Conservation (phyloP, 23 tunicate genomes). For the Styela clava region DNA sequence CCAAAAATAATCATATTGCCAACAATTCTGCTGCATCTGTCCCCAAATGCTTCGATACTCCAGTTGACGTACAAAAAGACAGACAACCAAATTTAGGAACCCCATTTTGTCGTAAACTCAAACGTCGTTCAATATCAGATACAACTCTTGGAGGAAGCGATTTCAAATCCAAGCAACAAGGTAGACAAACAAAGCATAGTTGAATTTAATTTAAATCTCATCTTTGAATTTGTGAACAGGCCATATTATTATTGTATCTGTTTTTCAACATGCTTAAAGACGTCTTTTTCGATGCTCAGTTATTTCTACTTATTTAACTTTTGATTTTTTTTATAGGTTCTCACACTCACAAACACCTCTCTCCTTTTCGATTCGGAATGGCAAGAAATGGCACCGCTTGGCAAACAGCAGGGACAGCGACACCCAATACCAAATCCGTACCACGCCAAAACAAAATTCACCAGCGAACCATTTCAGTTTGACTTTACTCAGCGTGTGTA, state of each 20-base stretch:
- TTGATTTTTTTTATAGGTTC: too few species aligned
- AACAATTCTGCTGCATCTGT: not conserved
- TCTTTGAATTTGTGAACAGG: too few species aligned
- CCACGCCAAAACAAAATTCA: not conserved
- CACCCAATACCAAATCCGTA: not conserved
- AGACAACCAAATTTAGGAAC: not conserved
- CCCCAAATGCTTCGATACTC: not conserved
- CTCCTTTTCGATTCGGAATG: not conserved
- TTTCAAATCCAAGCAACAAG: not conserved
- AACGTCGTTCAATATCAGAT: not conserved
- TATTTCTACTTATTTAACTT: too few species aligned
- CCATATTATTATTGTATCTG: too few species aligned
- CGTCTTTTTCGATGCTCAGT: too few species aligned
- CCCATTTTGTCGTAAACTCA: not conserved
- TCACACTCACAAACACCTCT: not conserved
- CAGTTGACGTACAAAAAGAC: not conserved
- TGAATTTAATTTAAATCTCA: too few species aligned
- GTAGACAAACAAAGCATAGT: too few species aligned
- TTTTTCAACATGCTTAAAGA: too few species aligned
- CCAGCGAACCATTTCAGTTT: not conserved
- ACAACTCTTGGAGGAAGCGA: not conserved
- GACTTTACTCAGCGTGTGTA: not conserved
- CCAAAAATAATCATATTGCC: too few species aligned
- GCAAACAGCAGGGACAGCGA: not conserved
- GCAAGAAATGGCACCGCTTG: not conserved